Conservation (phyloP, 2,888 invertebrate genomes). For the Latrodectus elegans region DNA sequence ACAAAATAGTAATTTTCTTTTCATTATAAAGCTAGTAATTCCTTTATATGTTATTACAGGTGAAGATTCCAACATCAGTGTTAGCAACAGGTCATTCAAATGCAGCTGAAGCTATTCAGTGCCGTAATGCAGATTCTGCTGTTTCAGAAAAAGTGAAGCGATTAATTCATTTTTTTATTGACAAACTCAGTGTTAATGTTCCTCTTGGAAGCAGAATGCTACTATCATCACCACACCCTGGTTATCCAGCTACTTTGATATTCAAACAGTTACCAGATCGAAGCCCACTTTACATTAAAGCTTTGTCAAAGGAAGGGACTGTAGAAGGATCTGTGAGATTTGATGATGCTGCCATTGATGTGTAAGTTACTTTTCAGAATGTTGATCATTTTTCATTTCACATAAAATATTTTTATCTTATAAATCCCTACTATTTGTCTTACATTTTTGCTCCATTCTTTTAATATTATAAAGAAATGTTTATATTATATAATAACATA, state of each 20-base stretch:
- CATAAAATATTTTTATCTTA: too few species aligned
- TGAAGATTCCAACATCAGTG: conserved; percentile 37
- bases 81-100: conserved; percentile 54
- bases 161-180: conserved; percentile 28
- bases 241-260: conserved; percentile 47
- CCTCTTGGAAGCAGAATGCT: conserved; percentile 48
- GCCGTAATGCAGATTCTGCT: conserved; percentile 16
- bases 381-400: too few species aligned
- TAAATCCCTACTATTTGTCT: too few species aligned
- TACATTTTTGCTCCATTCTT: too few species aligned
- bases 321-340: conserved; percentile 59
- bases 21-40: too few species aligned
- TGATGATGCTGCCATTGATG: conserved; percentile 43
- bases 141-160: conserved; percentile 31
- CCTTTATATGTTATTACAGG: neutral
- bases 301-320: conserved; percentile 20
- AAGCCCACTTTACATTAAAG: conserved; percentile 45
- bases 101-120: conserved; percentile 44
- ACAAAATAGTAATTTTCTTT: too few species aligned
- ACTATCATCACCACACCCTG: conserved; percentile 25
- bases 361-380: conserved; percentile 6
- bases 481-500: too few species aligned
- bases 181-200: conserved; percentile 36
- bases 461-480: too few species aligned
- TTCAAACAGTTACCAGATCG: conserved; percentile 49